Percentiles rank a stretch among this genome's conserved stretches.
Conservation (phyloP, 2,113 vertebrate genomes). For the Odocoileus virginianus region DNA sequence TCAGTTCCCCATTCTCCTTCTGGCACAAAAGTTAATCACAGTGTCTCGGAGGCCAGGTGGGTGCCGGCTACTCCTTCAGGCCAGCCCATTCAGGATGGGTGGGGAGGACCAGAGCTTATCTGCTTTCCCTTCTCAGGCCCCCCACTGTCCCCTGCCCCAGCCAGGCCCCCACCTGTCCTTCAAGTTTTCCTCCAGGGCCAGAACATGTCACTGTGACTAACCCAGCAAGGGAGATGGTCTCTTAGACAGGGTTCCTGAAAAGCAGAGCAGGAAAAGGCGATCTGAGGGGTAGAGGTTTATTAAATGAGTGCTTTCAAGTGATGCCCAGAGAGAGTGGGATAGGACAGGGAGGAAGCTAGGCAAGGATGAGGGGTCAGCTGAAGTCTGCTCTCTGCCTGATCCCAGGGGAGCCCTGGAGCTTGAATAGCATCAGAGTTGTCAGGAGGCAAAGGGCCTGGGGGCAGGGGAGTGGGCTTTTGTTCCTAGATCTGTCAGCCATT, state of each 20-base stretch:
- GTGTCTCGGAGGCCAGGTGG: neutral
- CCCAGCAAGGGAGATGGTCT: neutral
- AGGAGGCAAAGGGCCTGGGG: neutral
- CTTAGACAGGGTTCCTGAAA: neutral
- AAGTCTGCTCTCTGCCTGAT: neutral
- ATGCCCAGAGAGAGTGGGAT: neutral
- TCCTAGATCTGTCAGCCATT: neutral
- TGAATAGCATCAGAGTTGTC: no score
- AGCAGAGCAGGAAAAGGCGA: neutral
- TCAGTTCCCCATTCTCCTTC: conserved; percentile 37
- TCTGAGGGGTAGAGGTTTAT: neutral
- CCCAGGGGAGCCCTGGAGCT: neutral
- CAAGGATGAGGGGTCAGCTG: neutral
- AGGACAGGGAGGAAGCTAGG: neutral
- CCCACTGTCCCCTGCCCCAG: neutral
- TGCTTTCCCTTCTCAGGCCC: neutral
- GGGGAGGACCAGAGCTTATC: neutral
- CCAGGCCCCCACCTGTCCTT: neutral
- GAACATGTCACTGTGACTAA: neutral
- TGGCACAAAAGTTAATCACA: conserved; percentile 50
- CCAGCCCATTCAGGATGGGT: accelerated
- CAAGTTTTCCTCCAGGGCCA: neutral
- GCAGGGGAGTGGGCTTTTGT: neutral
- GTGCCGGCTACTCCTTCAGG: neutral
- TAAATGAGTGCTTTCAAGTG: neutral